Evolutionary conservation across 2,113 vertebrate genomes (phyloP).

Genomic region (Pavo muticus): DNA sequence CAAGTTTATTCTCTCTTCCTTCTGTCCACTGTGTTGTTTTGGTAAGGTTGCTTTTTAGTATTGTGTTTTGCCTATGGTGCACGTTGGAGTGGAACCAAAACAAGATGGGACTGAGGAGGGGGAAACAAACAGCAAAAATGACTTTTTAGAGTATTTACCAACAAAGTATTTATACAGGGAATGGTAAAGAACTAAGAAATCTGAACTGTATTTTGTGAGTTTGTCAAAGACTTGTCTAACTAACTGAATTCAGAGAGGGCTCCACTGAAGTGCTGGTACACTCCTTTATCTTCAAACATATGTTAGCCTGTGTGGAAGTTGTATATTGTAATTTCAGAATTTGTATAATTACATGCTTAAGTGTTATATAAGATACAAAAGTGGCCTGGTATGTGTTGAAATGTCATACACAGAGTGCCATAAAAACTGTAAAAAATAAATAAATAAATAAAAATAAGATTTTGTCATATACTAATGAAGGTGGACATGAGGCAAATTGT

Average conservation of each 20-base stretch:
- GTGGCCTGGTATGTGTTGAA: background rate
- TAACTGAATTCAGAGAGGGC: background rate
- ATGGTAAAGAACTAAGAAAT: background rate
- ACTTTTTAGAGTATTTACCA: background rate
- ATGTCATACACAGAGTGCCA: background rate
- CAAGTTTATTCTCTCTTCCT: fast-evolving
- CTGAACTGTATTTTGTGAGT: background rate
- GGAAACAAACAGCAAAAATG: background rate
- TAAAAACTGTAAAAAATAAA: background rate
- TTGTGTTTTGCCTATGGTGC: background rate
- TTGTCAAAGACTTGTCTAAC: background rate
- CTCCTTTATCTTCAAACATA: fast-evolving
- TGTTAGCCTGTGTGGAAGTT: background rate
- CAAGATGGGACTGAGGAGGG: fast-evolving
- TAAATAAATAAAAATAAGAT: background rate
- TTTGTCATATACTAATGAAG: background rate
- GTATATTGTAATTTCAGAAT: background rate
- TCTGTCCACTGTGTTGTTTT: background rate
- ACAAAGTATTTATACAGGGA: background rate
- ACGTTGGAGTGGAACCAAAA: fast-evolving
- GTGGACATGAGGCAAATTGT: background rate
- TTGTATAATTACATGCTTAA: background rate
- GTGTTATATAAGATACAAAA: background rate
- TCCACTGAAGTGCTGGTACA: background rate
- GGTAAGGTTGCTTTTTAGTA: fast-evolving